These are phyloP conservation scores for Hedya salicella DNA, from an alignment of 2,888 invertebrate genomes.

Conservation along the genomic window DNA sequence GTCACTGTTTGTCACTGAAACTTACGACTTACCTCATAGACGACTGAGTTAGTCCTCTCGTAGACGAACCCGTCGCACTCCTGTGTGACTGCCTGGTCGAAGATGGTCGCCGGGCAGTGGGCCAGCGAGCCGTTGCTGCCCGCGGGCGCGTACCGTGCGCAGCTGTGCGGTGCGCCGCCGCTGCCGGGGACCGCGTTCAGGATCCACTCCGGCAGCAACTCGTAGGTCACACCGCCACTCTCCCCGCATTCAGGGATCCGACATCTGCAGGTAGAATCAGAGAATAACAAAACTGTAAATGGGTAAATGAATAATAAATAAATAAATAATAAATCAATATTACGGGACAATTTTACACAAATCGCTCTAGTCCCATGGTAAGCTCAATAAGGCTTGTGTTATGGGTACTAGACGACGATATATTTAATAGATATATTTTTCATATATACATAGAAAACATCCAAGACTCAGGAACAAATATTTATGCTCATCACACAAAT, in stretches of 20 bases:
- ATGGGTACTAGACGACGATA: too few species aligned
- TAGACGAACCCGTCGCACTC: slow-evolving; percentile 67
- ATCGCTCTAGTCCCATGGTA: too few species aligned
- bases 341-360: too few species aligned
- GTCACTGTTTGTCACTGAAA: too few species aligned
- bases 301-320: too few species aligned
- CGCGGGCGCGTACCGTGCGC: slow-evolving; percentile 68
- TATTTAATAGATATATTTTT: too few species aligned
- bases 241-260: slow-evolving; percentile 81
- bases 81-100: slow-evolving; percentile 51
- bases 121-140: slow-evolving; percentile 59
- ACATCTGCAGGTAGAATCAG: slow-evolving; percentile 68
- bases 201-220: slow-evolving; percentile 74
- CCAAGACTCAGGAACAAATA: too few species aligned
- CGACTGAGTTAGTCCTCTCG: slow-evolving; percentile 68
- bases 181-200: slow-evolving; percentile 68
- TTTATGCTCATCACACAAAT: too few species aligned
- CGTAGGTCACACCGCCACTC: slow-evolving; percentile 57
- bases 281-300: neutral
- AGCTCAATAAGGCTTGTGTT: too few species aligned
- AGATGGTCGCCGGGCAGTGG: slow-evolving; percentile 62
- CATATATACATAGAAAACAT: too few species aligned
- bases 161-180: slow-evolving; percentile 65
- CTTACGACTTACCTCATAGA: slow-evolving; percentile 73
- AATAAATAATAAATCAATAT: too few species aligned